Base-by-base conservation (phyloP, 2,888 invertebrate genomes). In the Agriopis aurantiaria region DNA sequence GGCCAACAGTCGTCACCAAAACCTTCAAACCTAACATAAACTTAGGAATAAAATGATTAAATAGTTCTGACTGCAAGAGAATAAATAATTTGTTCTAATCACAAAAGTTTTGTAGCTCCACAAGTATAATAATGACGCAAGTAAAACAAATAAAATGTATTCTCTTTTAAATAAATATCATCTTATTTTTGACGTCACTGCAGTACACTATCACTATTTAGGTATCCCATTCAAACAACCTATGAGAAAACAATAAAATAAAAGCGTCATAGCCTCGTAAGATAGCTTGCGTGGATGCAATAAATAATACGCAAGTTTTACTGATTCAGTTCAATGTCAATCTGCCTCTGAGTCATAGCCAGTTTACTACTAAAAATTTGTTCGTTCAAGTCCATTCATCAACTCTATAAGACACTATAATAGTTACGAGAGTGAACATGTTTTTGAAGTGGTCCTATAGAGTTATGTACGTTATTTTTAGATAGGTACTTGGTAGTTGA, bases 321-420 rank as follows among this genome's bases (percentile, higher is more conserved):
- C 40, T 49, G 49, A 59, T 59, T 17, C 46, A 59, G 46, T 46
- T 48, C 46, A 49, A n/a, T 14, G 33, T 60, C 49, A 41, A 33
- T 51, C 51, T 45, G 9, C 56, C 43, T 49, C 51, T 68, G 68
- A 68, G 48, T 68, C 68, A 63, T 58, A 5, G 45, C 46, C 41
- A 14, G 49, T n/a, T 48, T 41, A 68, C 58, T 33, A 43, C 57
- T 58, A 68, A 17, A 63, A 63, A 68, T 63, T 68, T 23, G 63
- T 59, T 59, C 58, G 59, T 59, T 59, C 14, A 58, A 53, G 58
- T 68, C 12, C 40, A 62, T 62, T 57, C 57, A 45, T 0, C 7
- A 49, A 52, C 45, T 59, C 40, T 48, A 48, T 12, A 14, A 46
- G 53, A 40, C 7, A 23, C 51, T 17, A 17, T 46, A 17, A 14